phyloP scores from a whole-genome alignment of 2,888 invertebrate genomes.

The Leptothorax acervorum region DNA sequence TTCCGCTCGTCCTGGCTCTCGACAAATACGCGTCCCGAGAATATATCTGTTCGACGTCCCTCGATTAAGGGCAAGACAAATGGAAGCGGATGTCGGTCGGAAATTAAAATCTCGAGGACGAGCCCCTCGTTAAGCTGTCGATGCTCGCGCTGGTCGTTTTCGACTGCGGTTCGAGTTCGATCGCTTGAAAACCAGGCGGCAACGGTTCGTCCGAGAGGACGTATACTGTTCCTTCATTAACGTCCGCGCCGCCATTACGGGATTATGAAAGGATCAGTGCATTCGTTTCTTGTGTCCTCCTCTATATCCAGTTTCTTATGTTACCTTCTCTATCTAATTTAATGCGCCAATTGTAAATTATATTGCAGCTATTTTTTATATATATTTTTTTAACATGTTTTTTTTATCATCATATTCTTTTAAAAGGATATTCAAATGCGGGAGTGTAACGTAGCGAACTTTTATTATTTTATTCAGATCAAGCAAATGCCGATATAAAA shows the following conservation, averaged over 20 bases:
- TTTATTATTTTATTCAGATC: background rate
- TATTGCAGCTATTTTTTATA: background rate
- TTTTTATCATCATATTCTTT: background rate
- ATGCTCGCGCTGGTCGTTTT: constrained; percentile 50
- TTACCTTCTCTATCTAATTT: background rate
- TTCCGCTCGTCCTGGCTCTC: constrained; percentile 30
- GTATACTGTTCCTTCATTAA: constrained; percentile 1
- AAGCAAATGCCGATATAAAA: constrained; percentile 2
- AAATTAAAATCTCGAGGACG: constrained; percentile 75
- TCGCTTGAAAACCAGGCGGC: constrained; percentile 49
- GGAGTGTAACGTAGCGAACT: background rate
- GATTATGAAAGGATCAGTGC: constrained; percentile 16
- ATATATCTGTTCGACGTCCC: constrained; percentile 57
- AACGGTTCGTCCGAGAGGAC: constrained; percentile 32
- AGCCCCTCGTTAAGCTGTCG: constrained; percentile 68
- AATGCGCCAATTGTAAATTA: background rate
- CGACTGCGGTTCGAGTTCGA: constrained; percentile 55
- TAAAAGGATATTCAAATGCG: background rate
- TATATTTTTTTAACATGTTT: background rate
- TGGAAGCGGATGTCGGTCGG: constrained; percentile 72
- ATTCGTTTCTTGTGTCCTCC: background rate
- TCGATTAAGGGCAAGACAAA: constrained; percentile 74
- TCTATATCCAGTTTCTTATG: background rate
- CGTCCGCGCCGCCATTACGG: background rate
- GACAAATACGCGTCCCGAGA: constrained; percentile 51